Base-by-base conservation (phyloP, 2,888 invertebrate genomes). In the Bhutanitis thaidina region DNA sequence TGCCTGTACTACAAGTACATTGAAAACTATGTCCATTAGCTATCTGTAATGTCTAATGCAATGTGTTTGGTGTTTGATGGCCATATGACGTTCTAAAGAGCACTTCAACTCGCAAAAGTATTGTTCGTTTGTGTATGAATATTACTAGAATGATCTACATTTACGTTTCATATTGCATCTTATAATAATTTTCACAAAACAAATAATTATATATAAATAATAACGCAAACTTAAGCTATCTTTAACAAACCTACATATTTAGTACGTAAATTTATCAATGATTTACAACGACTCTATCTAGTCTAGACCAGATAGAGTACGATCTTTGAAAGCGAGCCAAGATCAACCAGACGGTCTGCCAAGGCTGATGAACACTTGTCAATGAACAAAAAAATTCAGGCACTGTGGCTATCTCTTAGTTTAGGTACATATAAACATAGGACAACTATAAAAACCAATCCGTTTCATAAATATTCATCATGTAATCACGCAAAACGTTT, bases 281-380 rank as follows among this genome's bases (percentile, higher is more conserved):
- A 36, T 46, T 35, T 34, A 25, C 47, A 49, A 15, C 43, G 43
- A 50, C 16, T 30, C 32, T 14, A 29, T 12, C 20, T 15, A 34
- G 48, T 48, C 49, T 46, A 40, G 41, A 51, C 39, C 37, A 16
- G 43, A 39, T 38, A 55, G 45, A 29, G 51, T 46, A 51, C 39
- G 39, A 53, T 35, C 38, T 51, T 53, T 55, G 55, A 51, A 43
- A 44, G 15, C 27, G 14, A 32, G 55, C 53, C 55, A 55, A 51
- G 37, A 47, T n/a, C 25, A 43, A 47, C 46, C 46, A 43, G 16
- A 29, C 14, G 7, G 13, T n/a, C 32, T 41, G 40, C 13, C 34
- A 34, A 43, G 16, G 15, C 29, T 30, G 7, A 14, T 36, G 14
- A 47, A 34, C 34, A 34, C 39, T 40, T 13, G 47, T 40, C 14